Percentiles rank a stretch among this genome's conserved stretches.
Conservation (phyloP, 35 echinoderm and acorn worm genomes). For the Stichopus chloronotus region DNA sequence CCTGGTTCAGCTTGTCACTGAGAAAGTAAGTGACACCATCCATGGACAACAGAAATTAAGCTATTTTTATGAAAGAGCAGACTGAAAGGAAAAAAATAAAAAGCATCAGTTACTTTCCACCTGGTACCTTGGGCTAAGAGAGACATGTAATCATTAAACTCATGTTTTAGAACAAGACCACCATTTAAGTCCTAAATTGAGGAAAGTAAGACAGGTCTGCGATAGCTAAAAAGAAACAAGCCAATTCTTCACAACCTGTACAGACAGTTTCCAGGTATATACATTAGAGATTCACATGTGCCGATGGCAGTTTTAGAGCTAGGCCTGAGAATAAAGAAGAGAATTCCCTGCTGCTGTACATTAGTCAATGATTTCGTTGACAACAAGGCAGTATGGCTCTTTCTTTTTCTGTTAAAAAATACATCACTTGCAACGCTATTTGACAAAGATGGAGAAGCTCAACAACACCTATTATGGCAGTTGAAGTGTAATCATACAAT, state of each 20-base stretch:
- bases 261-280: too few relatives aligned
- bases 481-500: too few relatives aligned
- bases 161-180: not conserved
- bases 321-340: too few relatives aligned
- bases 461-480: too few relatives aligned
- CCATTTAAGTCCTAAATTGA: not conserved
- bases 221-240: not conserved
- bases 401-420: too few relatives aligned
- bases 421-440: too few relatives aligned
- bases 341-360: too few relatives aligned
- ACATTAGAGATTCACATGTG: too few relatives aligned
- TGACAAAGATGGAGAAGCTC: too few relatives aligned
- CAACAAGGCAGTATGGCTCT: too few relatives aligned
- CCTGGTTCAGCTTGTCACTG: slow-evolving; percentile 73
- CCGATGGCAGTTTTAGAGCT: too few relatives aligned
- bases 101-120: not conserved
- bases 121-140: not conserved
- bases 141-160: not conserved
- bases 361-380: too few relatives aligned
- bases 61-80: slow-evolving; percentile 62
- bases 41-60: slow-evolving; percentile 27
- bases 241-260: not conserved
- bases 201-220: not conserved
- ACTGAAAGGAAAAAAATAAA: slow-evolving; percentile 61
- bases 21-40: slow-evolving; percentile 65